Evolutionary conservation across 2,888 invertebrate genomes (phyloP).

Genomic region (Mesoligia furuncula): DNA sequence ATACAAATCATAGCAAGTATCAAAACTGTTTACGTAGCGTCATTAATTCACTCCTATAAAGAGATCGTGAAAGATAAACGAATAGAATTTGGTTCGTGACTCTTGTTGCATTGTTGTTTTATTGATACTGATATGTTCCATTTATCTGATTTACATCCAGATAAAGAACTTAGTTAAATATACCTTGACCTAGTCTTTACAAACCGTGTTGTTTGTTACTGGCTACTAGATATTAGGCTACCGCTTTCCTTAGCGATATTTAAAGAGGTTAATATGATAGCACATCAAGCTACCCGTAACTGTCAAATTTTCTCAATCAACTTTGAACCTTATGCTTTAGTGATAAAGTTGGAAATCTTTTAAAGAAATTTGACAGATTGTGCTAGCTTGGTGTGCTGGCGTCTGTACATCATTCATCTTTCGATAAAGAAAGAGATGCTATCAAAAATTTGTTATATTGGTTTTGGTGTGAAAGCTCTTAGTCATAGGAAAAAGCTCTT

Average conservation of each 20-base stretch:
- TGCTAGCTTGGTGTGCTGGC: too few species aligned
- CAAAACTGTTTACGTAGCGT: slow-evolving; percentile 37
- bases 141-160: slow-evolving; percentile 45
- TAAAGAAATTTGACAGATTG: too few species aligned
- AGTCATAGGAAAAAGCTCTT: not conserved
- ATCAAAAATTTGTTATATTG: not conserved
- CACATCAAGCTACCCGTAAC: too few species aligned
- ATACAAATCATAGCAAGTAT: slow-evolving; percentile 25
- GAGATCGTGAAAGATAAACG: slow-evolving; percentile 58
- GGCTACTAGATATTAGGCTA: not conserved
- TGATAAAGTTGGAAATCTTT: too few species aligned
- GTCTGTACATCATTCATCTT: not conserved
- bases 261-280: not conserved
- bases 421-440: not conserved
- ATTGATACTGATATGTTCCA: slow-evolving; percentile 54
- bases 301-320: too few species aligned
- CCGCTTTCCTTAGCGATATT: not conserved
- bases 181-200: slow-evolving; percentile 43
- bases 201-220: not conserved
- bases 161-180: slow-evolving; percentile 28
- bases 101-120: slow-evolving; percentile 48
- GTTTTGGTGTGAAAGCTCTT: not conserved
- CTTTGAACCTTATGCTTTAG: too few species aligned
- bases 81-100: slow-evolving; percentile 60
- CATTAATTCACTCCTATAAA: slow-evolving; percentile 32